These are phyloP conservation scores for Saimiri boliviensis DNA, from an alignment of 2,113 vertebrate genomes.

Conservation along the genomic window DNA sequence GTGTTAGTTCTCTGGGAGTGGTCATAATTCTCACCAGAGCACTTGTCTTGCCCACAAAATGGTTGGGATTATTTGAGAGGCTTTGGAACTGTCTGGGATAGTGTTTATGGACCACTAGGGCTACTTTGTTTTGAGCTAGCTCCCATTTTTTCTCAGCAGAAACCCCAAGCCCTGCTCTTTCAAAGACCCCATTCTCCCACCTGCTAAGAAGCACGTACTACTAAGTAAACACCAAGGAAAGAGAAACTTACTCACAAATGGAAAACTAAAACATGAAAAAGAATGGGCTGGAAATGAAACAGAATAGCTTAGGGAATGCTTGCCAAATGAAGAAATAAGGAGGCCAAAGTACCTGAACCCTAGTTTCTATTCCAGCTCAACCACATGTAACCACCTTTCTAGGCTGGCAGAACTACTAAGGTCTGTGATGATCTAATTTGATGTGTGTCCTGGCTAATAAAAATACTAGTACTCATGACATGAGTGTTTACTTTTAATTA, in stretches of 20 bases:
- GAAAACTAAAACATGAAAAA: slow-evolving; percentile 49
- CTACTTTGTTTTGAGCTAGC: not conserved
- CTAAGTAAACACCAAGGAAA: not conserved
- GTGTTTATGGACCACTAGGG: not conserved
- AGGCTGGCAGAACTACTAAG: not conserved
- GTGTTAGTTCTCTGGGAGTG: not conserved
- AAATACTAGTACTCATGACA: not conserved
- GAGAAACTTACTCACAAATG: not conserved
- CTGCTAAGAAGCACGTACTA: not conserved
- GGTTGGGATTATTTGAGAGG: not conserved
- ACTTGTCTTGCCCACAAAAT: not conserved
- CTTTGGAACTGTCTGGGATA: not conserved
- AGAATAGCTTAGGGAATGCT: not conserved
- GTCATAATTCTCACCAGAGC: not conserved
- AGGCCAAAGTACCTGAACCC: not conserved
- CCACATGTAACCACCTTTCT: not conserved
- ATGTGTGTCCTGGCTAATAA: slow-evolving; percentile 19
- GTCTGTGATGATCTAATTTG: not conserved
- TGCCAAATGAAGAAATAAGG: not conserved
- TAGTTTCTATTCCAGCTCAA: not conserved
- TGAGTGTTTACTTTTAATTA: not conserved
- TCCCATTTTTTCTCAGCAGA: not conserved
- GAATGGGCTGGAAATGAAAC: not conserved
- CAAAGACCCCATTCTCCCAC: not conserved
- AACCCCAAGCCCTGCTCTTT: not conserved